Conservation (phyloP, 1,140 invertebrate genomes). For the Saccostrea glomerata region DNA sequence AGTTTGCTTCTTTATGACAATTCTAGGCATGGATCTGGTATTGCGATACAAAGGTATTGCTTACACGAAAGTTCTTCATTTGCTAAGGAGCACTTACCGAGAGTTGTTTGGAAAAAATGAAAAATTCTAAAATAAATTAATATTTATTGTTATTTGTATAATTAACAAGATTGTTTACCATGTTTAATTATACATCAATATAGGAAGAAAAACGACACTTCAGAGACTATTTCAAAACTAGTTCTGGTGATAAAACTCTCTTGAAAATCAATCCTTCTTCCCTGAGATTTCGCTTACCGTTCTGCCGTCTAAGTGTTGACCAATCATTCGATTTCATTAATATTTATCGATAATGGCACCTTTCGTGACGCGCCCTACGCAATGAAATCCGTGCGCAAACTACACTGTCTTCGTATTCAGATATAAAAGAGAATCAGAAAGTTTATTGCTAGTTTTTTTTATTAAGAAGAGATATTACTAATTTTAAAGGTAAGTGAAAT, state of each 20-base stretch:
- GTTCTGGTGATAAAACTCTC: neutral
- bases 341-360: constrained; percentile 27
- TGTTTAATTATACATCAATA: no score
- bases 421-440: constrained; percentile 18
- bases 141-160: no score
- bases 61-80: no score
- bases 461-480: neutral
- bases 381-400: neutral
- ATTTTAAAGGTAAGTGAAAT: constrained; percentile 4
- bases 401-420: neutral
- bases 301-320: constrained; percentile 9
- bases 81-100: no score
- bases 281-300: neutral
- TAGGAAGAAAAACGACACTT: no score
- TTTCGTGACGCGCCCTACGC: constrained; percentile 7
- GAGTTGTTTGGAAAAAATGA: no score
- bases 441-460: constrained; percentile 21
- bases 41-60: no score
- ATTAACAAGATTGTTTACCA: no score
- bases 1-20: no score
- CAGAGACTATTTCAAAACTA: neutral
- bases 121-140: no score
- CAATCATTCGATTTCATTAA: constrained; percentile 29
- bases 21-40: no score
- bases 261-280: neutral